phyloP scores from a whole-genome alignment of 2,888 invertebrate genomes.

The Venusia cambrica region DNA sequence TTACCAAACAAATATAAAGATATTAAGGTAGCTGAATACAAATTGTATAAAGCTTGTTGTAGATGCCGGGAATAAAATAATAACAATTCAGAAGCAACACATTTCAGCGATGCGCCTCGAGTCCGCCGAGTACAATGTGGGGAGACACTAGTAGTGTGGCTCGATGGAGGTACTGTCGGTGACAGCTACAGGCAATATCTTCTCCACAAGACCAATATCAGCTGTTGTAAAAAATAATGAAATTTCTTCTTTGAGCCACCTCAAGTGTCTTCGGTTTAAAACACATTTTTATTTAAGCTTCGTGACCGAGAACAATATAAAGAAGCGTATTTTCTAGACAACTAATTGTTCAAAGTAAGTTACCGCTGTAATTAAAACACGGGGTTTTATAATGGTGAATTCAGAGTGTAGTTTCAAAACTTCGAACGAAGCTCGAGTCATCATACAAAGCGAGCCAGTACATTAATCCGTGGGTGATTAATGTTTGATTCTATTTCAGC shows the following conservation, averaged over 20 bases:
- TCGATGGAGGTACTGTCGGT: constrained; percentile 58
- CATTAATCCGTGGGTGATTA: no score
- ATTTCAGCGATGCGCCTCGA: constrained; percentile 41
- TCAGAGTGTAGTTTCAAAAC: no score
- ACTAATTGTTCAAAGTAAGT: constrained; percentile 15
- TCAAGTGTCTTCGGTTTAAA: constrained; percentile 16
- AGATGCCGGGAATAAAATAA: constrained; percentile 32
- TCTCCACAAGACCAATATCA: constrained; percentile 64
- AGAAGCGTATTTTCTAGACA: constrained; percentile 11
- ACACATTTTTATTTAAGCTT: constrained; percentile 33
- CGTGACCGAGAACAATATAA: constrained; percentile 8
- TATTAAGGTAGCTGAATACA: constrained; percentile 16
- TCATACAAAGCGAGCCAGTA: no score
- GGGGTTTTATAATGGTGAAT: no score
- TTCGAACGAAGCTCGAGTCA: no score
- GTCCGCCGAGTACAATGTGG: constrained; percentile 42
- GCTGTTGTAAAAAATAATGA: constrained; percentile 60
- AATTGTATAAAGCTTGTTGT: constrained; percentile 19
- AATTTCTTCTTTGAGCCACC: constrained; percentile 31
- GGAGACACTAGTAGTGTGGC: constrained; percentile 57
- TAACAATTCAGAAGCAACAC: constrained; percentile 36
- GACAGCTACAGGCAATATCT: constrained; percentile 76
- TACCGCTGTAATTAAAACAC: constrained; percentile 10
- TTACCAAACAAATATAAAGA: constrained; percentile 8
- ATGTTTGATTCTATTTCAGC: no score